These are phyloP conservation scores for Liodrosophila aerea DNA, from an alignment of 2,888 invertebrate species.

Conservation along the genomic window DNA sequence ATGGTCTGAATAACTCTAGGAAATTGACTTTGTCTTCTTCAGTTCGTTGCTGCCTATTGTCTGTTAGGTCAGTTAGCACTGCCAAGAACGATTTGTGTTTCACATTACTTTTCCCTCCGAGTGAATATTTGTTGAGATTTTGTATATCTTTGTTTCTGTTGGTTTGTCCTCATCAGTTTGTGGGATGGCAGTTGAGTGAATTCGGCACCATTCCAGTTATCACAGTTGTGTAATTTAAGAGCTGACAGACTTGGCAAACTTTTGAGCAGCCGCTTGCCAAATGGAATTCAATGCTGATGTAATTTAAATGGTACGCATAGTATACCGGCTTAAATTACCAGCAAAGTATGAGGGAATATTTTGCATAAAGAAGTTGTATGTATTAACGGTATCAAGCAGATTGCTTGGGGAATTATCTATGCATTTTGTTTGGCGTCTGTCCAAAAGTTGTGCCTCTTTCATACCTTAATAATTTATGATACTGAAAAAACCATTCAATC, in stretches of 20 bases:
- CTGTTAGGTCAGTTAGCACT: constrained; percentile 20
- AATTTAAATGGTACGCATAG: constrained; percentile 9
- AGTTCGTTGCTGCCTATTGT: neutral
- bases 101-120: neutral
- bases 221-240: constrained; percentile 45
- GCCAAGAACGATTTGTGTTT: constrained; percentile 29
- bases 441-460: constrained; percentile 13
- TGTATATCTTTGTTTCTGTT: constrained; percentile 21
- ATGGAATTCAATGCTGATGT: constrained; percentile 11
- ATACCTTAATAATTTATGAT: constrained; percentile 24
- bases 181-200: constrained; percentile 48
- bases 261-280: constrained; percentile 22
- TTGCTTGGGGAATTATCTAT: constrained; percentile 20
- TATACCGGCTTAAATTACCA: neutral
- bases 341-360: neutral
- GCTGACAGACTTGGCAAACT: constrained; percentile 43
- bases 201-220: constrained; percentile 18
- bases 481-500: constrained; percentile 25
- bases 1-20: too few species aligned
- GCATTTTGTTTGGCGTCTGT: constrained; percentile 15
- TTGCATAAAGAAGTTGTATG: constrained; percentile 27
- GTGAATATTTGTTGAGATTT: constrained; percentile 31
- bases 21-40: neutral
- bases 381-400: constrained; percentile 3
- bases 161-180: constrained; percentile 21